Base-by-base conservation (phyloP, 1,140 invertebrate species). In the Hesperophylax magnus region DNA sequence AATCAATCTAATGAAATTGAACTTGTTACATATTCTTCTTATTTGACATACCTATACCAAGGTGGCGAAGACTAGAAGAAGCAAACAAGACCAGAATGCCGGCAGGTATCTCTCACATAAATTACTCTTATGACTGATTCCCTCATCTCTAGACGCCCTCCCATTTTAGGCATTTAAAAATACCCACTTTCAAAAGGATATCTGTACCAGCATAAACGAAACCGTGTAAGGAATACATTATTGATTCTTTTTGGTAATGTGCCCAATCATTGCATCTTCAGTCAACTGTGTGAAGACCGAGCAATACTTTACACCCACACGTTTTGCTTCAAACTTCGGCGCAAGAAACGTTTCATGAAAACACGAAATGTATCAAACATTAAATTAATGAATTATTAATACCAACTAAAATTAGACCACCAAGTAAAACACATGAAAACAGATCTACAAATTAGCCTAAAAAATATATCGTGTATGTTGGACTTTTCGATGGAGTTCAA, bases 331-430 rank as follows among this genome's bases (percentile, higher is more conserved):
- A 67, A 67, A 24, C 58, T 67, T 5, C 63, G 63, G 63, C 39
- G 63, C 63, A 67, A 67, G 63, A 67, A 34, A 67, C 63, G 63
- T 67, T 67, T 27, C 63, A 34, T 31, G 63, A 67, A 67, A 67
- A 67, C 63, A 67, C 63, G 14, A 31, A n/a, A 15, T 17, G 63
- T 67, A 67, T 67, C 22, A 31, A 27, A 31, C 63, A 34, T n/a
- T n/a, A 27, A 31, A 67, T 17, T 67, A n/a, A 8, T 17, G 14
- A 67, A 67, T 67, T 31, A 67, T 31, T 22, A 34, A n/a, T 20
- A 34, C n/a, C 63, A 67, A 31, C 11, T 27, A 67, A 67, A 27
- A 27, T 67, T 3, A 67, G 34, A 17, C 22, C 22, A 31, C 22
- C 31, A 5, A 17, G 22, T 31, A 31, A 22, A 31, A 67, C 22